Evolutionary conservation across 2,888 invertebrate species (phyloP).

Genomic region (Dryomyza anilis): DNA sequence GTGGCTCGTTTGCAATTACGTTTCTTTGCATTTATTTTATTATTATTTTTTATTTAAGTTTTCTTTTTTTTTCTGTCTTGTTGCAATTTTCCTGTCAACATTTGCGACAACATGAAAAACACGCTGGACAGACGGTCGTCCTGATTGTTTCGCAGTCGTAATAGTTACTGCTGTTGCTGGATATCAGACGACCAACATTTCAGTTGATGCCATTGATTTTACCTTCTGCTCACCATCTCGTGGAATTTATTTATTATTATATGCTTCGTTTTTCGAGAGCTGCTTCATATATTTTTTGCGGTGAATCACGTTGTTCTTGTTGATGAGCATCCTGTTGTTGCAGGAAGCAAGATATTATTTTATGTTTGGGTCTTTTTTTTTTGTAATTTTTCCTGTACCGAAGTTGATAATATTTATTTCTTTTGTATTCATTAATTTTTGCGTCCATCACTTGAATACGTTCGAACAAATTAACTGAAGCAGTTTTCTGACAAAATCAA

Average conservation of each 20-base stretch:
- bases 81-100: not conserved
- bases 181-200: not conserved
- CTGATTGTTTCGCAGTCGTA: not conserved
- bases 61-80: not conserved
- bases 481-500: too few species aligned
- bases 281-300: not conserved
- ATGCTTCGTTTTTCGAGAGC: too few species aligned
- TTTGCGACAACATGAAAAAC: not conserved
- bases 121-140: not conserved
- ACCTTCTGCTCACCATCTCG: constrained; percentile 2
- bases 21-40: too few species aligned
- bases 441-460: too few species aligned
- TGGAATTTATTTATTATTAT: not conserved
- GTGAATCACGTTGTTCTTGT: constrained; percentile 9
- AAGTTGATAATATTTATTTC: not conserved
- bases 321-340: constrained; percentile 10
- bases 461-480: too few species aligned
- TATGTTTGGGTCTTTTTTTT: not conserved
- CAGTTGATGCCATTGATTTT: constrained; percentile 13
- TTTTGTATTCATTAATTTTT: not conserved
- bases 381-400: not conserved
- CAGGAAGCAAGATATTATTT: not conserved
- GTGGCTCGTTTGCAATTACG: constrained; percentile 19
- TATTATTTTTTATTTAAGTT: too few species aligned
- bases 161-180: not conserved